Evolutionary conservation across 2,888 invertebrate species (phyloP), one percentile per base, ranked within the genome.

Genomic region (Notodromas monacha): DNA sequence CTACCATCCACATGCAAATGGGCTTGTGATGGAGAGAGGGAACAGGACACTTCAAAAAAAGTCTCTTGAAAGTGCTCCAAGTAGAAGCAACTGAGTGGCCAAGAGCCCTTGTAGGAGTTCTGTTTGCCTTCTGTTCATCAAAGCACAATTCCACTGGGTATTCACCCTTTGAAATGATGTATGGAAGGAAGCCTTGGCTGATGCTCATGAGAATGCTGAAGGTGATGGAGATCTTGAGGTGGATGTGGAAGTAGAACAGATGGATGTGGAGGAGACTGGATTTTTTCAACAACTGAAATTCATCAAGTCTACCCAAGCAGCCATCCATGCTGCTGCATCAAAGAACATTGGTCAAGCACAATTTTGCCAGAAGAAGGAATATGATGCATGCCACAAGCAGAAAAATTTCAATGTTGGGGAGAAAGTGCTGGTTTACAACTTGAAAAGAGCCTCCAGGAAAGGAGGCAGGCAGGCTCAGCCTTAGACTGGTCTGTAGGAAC

Each of bases 1-100:
- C 4, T 37, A 37, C 28, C 35, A 37, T 21, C 36, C 36, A 3
- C 32, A 37, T 26, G 34, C 31, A 21, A 36, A 34, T 15, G 34
- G 32, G 8, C 30, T 30, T 4, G 15, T 30, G 10, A 34, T 35
- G 27, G 30, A 33, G n/a, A n/a, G n/a, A n/a, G 8, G 12, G 16
- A 10, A 34, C 32, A 11, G 29, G 27, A 12, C 28, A 29, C 10
- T 14, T 34, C 1, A 4, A 27, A n/a, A n/a, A n/a, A 8, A 8
- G 8, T n/a, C 6, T 21, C 8, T n/a, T n/a, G 21, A 21, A 21
- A n/a, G n/a, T n/a, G 6, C 21, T 21, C 21, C 8, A 21, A 21
- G 21, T 8, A 21, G 21, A 6, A 6, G 21, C 6, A 21, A n/a
- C 8, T n/a, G 6, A 21, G 21, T 21, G 21, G 21, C 21, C 21